A percentile compares a stretch with the other conserved stretches of the same genome.
phyloP scores from a whole-genome alignment of 2,888 invertebrate species.

The Tricholauxania praeusta region DNA sequence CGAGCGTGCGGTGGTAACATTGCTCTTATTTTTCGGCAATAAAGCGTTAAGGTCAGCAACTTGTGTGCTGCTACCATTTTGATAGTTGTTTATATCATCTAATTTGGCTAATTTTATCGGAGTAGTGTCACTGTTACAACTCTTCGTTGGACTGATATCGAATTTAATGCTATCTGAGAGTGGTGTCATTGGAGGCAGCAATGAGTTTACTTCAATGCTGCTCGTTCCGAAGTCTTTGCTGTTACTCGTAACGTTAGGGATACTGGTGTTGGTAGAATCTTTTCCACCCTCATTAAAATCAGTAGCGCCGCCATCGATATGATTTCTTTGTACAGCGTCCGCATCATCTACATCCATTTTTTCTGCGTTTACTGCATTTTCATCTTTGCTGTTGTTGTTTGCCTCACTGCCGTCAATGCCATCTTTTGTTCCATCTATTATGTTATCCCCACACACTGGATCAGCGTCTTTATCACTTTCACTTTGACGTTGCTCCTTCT shows the following conservation, averaged over 20 bases:
- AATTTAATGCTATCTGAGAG: constrained; percentile 18
- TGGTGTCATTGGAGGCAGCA: constrained; percentile 38
- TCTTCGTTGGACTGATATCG: constrained; percentile 50
- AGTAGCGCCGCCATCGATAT: constrained; percentile 41
- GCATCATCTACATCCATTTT: constrained; percentile 60
- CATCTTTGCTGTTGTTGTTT: constrained; percentile 48
- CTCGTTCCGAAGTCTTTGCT: constrained; percentile 21
- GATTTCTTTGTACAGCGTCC: constrained; percentile 24
- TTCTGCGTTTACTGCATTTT: constrained; percentile 34
- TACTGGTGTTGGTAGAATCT: background rate
- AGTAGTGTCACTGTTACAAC: constrained; percentile 43
- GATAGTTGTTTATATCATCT: constrained; percentile 51
- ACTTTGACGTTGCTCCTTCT: constrained; percentile 50
- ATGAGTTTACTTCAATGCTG: constrained; percentile 8
- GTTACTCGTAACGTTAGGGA: background rate
- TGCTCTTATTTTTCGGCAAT: constrained; percentile 60
- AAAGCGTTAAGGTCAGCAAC: constrained; percentile 57
- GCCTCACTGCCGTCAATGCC: constrained; percentile 25
- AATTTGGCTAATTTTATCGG: constrained; percentile 46
- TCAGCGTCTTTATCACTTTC: background rate
- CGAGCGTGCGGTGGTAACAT: constrained; percentile 47
- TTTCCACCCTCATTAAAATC: constrained; percentile 31
- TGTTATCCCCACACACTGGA: constrained; percentile 9
- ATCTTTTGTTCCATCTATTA: constrained; percentile 32
- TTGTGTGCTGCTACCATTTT: constrained; percentile 53